Percentiles rank a stretch among this genome's conserved stretches.
phyloP scores from a whole-genome alignment of 2,888 invertebrate species.

The Keiferia lycopersicella region DNA sequence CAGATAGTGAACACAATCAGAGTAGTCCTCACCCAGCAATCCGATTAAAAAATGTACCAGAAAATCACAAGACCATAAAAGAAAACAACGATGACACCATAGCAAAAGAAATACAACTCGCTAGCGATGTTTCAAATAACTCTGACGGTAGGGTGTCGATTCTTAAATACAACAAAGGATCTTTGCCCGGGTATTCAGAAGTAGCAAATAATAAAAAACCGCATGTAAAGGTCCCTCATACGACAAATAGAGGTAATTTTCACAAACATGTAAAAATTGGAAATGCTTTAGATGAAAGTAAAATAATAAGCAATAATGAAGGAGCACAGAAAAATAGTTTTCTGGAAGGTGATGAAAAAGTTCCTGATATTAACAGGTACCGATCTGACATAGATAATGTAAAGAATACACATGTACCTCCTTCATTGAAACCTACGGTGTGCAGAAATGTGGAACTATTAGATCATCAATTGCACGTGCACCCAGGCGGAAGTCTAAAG shows the following conservation, averaged over 20 bases:
- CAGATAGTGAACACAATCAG: conserved; percentile 35
- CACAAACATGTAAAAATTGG: conserved; percentile 67
- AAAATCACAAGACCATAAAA: conserved; percentile 45
- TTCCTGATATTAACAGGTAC: conserved; percentile 66
- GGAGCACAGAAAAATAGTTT: conserved; percentile 62
- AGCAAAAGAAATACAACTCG: conserved; percentile 51
- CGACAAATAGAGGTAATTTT: conserved; percentile 45
- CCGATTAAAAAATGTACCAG: conserved; percentile 55
- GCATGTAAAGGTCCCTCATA: conserved; percentile 5
- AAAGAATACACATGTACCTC: conserved; percentile 43
- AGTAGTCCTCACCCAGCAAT: conserved; percentile 52
- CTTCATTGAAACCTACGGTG: conserved; percentile 53
- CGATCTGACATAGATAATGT: conserved; percentile 57
- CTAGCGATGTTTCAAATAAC: conserved; percentile 57
- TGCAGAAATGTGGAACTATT: conserved; percentile 65
- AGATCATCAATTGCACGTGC: conserved; percentile 59
- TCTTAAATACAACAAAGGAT: conserved; percentile 64
- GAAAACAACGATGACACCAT: conserved; percentile 46
- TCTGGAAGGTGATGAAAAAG: conserved; percentile 58
- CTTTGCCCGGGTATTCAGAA: conserved; percentile 47
- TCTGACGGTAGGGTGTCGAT: conserved; percentile 54
- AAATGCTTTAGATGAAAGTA: conserved; percentile 65
- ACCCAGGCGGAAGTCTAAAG: conserved; percentile 64
- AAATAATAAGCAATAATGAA: conserved; percentile 53
- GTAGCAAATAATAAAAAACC: conserved; percentile 26